Evolutionary conservation across 1,140 invertebrate genomes (phyloP), one percentile per base, ranked within the genome.

Genomic region (Brachionus asplanchnoidis): DNA sequence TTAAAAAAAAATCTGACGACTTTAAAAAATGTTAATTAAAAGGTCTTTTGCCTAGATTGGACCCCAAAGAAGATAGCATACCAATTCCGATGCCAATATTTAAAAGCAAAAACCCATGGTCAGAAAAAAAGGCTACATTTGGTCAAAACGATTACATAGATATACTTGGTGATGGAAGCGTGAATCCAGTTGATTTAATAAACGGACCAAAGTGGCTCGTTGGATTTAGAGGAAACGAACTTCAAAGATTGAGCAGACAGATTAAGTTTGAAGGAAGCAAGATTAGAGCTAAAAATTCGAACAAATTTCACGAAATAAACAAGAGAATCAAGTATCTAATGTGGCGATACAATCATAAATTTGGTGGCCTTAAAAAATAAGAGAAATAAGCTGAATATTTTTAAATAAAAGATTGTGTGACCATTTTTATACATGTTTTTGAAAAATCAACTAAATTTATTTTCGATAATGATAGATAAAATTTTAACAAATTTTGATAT

Each of bases 111-210:
- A 92, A 95, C 90, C 84, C 87, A 1, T 98, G 95, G 95, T 87
- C 88, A 9, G 90, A 93, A 86, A 93, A 93, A 86, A 92, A 92
- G 88, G 95, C 95, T 9, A 87, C 95, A 0, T 96, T 95, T 91
- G 96, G 96, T 1, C 95, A 97, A 88, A 98, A 98, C 91, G 96
- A 98, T 90, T 97, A 97, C 87, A 97, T 98, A 80, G 90, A 97
- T 89, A 97, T 97, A 77, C 90, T 97, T 36, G 95, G 95, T 1
- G 92, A 93, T 88, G 93, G 94, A 70, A 91, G 92, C 9, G 85
- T 97, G 32, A 93, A 95, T 89, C 95, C 95, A 1, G 93, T 93
- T 0, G 93, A 92, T 87, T 87, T 95, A 2, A 95, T 96, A 86
- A 92, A 93, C 86, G 92, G 96, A 11, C 96, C 95, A 0, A 88